Evolutionary conservation across 2,797 vertebrate species (phyloP).

Genomic region (Neopelma chrysocephalum): DNA sequence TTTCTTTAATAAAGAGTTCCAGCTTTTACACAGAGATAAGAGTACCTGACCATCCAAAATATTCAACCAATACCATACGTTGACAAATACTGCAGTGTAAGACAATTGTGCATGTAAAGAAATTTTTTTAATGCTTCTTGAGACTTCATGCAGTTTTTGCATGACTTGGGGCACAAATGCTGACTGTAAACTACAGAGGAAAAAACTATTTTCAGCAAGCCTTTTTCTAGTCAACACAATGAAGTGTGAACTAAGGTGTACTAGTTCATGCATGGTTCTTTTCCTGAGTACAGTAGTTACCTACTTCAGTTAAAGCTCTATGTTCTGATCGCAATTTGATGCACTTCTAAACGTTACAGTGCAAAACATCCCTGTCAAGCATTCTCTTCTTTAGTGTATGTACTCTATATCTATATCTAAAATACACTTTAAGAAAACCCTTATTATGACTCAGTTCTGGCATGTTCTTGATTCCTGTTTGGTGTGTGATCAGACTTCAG

Average conservation of each 20-base stretch:
- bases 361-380: background rate
- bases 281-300: background rate
- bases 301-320: background rate
- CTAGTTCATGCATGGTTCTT: background rate
- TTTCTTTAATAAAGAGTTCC: background rate
- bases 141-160: background rate
- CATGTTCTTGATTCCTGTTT: background rate
- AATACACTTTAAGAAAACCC: background rate
- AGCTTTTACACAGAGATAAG: background rate
- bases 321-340: background rate
- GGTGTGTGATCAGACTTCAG: background rate
- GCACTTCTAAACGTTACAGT: background rate
- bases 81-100: background rate
- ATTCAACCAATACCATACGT: background rate
- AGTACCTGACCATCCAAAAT: background rate
- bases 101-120: background rate
- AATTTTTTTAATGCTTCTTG: background rate
- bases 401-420: background rate
- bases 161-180: background rate
- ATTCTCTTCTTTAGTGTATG: background rate
- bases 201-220: background rate
- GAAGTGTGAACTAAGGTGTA: background rate
- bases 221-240: background rate
- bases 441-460: background rate
- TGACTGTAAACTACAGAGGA: background rate